These are phyloP conservation scores for Adoxophyes honmai DNA, from an alignment of 1,140 invertebrate species.

Conservation along the genomic window DNA sequence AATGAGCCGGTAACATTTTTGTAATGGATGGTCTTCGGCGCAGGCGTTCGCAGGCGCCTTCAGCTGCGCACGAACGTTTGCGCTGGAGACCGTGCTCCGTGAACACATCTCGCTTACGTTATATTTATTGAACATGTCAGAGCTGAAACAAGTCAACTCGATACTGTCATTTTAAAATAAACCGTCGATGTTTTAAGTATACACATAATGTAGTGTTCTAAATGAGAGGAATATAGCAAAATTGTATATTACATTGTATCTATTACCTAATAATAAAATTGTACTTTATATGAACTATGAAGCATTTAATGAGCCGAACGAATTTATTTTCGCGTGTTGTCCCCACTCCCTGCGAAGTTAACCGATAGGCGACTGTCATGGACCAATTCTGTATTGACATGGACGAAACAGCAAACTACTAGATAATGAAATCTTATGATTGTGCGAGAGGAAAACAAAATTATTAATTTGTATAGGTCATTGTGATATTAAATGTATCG, in stretches of 20 bases:
- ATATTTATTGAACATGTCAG: not conserved
- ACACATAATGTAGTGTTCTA: not conserved
- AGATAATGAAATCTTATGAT: not conserved
- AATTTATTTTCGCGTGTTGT: not conserved
- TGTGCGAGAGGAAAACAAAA: not conserved
- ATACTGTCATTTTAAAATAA: not conserved
- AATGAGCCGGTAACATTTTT: no score
- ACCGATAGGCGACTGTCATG: not conserved
- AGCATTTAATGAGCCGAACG: not conserved
- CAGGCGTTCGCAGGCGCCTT: no score
- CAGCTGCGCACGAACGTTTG: no score
- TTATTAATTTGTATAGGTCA: constrained; percentile 4
- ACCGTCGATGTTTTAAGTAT: no score
- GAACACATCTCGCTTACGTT: not conserved
- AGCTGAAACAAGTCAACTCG: not conserved
- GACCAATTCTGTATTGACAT: not conserved
- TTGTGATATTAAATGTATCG: constrained; percentile 8
- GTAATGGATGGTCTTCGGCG: no score
- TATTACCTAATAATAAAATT: constrained; percentile 3
- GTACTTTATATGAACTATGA: not conserved
- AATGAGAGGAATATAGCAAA: not conserved
- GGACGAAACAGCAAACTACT: not conserved
- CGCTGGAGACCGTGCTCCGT: not conserved
- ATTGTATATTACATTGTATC: constrained; percentile 5
- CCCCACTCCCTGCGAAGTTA: not conserved